phyloP scores from a whole-genome alignment of 64 coral and sea anemone genomes.

The Actinia equina region DNA sequence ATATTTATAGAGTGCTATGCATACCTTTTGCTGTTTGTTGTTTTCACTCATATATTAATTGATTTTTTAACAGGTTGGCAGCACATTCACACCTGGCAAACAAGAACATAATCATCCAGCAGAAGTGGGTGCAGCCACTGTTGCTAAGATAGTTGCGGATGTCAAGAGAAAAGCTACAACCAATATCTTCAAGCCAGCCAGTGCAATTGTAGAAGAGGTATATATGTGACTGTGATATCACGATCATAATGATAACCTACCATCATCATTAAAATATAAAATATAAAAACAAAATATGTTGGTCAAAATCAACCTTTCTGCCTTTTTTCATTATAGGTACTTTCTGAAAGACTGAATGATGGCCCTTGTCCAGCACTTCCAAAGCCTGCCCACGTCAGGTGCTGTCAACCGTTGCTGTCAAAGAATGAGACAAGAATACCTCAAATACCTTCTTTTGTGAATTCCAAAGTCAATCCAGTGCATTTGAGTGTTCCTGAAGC shows the following conservation, averaged over 20 bases:
- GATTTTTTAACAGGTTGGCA: not conserved
- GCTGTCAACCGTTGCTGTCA: slow-evolving; percentile 6
- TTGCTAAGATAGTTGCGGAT: not conserved
- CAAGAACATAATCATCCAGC: not conserved
- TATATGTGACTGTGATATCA: not conserved
- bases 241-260: no score
- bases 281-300: no score
- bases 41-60: no score
- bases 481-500: no score
- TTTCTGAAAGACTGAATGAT: not conserved
- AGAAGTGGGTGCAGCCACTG: not conserved
- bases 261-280: no score
- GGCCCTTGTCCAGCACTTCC: slow-evolving; percentile 14
- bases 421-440: not conserved
- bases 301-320: no score
- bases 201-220: slow-evolving; percentile 14
- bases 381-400: slow-evolving; percentile 1
- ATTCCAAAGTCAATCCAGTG: no score
- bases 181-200: slow-evolving; percentile 10
- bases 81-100: not conserved
- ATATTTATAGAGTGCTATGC: no score
- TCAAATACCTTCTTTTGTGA: no score
- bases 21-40: no score
- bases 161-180: not conserved
- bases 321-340: not conserved